Evolutionary conservation across 2,113 vertebrate genomes (phyloP), one percentile per base, ranked within the genome.

Genomic region (Sturnira hondurensis): DNA sequence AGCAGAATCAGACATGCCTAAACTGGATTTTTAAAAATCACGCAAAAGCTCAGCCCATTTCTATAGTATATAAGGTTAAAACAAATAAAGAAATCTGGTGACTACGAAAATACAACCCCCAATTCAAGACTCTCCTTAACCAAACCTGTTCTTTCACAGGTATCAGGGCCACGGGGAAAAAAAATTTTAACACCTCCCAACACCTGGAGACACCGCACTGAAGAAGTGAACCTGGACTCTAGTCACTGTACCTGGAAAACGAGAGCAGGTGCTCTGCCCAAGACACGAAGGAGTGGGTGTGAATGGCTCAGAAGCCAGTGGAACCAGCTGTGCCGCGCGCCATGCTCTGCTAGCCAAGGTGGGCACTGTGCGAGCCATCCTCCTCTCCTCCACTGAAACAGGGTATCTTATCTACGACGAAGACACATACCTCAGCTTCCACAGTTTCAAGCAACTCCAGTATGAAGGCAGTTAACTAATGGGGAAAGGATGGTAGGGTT

Each of bases 31-130:
- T 80, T 41, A 61, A 73, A 5, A 90, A 76, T 36, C 26, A 86
- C 41, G 65, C 26, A 63, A 47, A 5, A n/a, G 38, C 0, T 16
- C 43, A 65, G 56, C 0, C 28, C 70, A 52, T 63, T 89, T 54
- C 3, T 65, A 77, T 7, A 86, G 33, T 54, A 20, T 43, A 68
- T 43, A 68, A 88, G 68, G 22, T 41, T 54, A 70, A 87, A 87
- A 50, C n/a, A 80, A 86, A 89, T 63, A 81, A 87, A 96, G 47
- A 89, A 96, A 65, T 68, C 5, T 11, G 41, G 19, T 84, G 68
- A 26, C 71, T n/a, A 81, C 56, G 50, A 81, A 81, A 85, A 88
- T 67, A 5, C 26, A 33, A 33, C 33, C 31, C 71, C 47, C 13
- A 78, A 54, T 71, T 74, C 31, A 82, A 93, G 47, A 93, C 54